A percentile compares a stretch with the other conserved stretches of the same genome.
phyloP scores from a whole-genome alignment of 2,888 invertebrate genomes.

The Dicranocentrus wangi region DNA sequence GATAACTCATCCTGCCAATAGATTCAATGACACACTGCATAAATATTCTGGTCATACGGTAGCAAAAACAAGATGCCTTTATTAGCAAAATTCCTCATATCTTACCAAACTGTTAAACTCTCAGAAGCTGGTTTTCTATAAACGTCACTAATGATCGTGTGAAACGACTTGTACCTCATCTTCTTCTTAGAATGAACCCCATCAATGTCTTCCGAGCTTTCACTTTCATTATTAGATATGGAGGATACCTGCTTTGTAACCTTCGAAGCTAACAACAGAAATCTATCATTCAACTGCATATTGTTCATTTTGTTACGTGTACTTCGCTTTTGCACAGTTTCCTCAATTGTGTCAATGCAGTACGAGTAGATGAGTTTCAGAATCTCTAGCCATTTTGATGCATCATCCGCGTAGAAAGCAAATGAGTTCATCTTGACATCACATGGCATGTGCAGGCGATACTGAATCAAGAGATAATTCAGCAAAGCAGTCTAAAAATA shows the following conservation, averaged over 20 bases:
- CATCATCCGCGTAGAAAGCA: slow-evolving; percentile 66
- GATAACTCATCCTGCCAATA: slow-evolving; percentile 64
- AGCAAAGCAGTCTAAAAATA: slow-evolving; percentile 48
- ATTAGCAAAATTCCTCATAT: background rate
- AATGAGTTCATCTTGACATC: slow-evolving; percentile 57
- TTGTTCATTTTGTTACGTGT: slow-evolving; percentile 17
- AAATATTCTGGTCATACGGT: no score
- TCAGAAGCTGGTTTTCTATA: slow-evolving; percentile 38
- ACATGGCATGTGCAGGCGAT: slow-evolving; percentile 77
- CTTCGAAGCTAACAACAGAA: slow-evolving; percentile 67
- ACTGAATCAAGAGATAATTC: slow-evolving; percentile 77
- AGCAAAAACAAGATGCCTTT: no score
- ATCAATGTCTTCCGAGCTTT: slow-evolving; percentile 50
- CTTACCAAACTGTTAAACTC: slow-evolving; percentile 65
- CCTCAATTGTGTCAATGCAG: slow-evolving; percentile 68
- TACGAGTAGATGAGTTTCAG: slow-evolving; percentile 59
- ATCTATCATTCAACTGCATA: slow-evolving; percentile 38
- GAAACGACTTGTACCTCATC: slow-evolving; percentile 64
- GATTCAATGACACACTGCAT: no score
- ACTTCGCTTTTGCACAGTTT: slow-evolving; percentile 53
- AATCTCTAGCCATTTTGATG: slow-evolving; percentile 65
- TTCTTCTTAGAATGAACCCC: slow-evolving; percentile 59
- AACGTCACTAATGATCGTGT: slow-evolving; percentile 64
- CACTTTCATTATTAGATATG: slow-evolving; percentile 19
- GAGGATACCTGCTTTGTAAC: slow-evolving; percentile 66